A percentile compares a stretch with the other conserved stretches of the same genome.
Conservation (phyloP, 1,140 invertebrate genomes). For the Drosophila ogumai region DNA sequence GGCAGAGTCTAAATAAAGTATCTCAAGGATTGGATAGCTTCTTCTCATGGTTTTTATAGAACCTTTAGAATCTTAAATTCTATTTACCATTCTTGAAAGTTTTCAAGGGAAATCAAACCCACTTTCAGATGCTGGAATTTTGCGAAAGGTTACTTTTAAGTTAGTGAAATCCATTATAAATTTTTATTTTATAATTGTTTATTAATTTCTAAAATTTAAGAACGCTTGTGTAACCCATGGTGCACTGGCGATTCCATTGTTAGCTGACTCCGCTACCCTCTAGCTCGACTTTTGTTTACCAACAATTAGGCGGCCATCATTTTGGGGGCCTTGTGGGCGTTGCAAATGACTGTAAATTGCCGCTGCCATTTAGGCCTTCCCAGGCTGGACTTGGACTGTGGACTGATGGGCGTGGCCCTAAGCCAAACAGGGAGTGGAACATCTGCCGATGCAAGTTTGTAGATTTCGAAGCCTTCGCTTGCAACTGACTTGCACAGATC, state of each 20-base stretch:
- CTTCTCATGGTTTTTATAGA: no score
- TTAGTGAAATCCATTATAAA: no score
- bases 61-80: no score
- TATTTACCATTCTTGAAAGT: no score
- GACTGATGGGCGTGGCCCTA: constrained; percentile 30
- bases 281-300: constrained; percentile 70
- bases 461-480: not conserved
- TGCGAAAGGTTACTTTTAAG: no score
- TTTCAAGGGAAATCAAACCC: no score
- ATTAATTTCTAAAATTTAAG: no score
- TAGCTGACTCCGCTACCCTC: constrained; percentile 25
- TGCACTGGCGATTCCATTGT: constrained; percentile 54
- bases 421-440: constrained; percentile 28
- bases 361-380: constrained; percentile 49
- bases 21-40: no score
- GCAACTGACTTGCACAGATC: not conserved
- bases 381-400: not conserved
- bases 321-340: constrained; percentile 51
- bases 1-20: no score
- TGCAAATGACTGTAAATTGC: constrained; percentile 77
- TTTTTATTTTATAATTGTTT: no score
- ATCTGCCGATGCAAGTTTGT: constrained; percentile 24
- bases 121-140: no score
- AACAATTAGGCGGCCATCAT: constrained; percentile 72
- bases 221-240: not conserved